Conservation (phyloP, 2,888 invertebrate genomes). For the Tanaodytes sp. region DNA sequence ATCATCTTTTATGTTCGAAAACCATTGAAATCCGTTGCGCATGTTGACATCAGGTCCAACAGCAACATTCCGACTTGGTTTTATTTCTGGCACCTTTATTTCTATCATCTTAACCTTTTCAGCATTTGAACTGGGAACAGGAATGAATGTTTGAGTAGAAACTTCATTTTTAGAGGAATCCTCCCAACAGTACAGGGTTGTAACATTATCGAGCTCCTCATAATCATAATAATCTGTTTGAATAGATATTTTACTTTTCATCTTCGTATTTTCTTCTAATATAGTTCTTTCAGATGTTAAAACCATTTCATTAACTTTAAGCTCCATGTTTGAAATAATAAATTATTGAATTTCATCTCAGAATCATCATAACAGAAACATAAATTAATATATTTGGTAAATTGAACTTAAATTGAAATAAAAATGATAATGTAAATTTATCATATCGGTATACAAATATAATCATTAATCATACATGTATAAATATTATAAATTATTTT, state of each 20-base stretch:
- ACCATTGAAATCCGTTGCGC: conserved; percentile 40
- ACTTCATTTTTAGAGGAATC: conserved; percentile 1
- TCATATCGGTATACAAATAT: no score
- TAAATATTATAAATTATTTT: no score
- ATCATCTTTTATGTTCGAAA: conserved; percentile 32
- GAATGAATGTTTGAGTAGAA: conserved; percentile 17
- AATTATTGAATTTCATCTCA: no score
- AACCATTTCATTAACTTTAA: neutral
- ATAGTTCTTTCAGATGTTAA: neutral
- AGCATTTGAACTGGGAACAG: neutral
- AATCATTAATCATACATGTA: no score
- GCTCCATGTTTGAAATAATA: no score
- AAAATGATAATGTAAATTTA: no score
- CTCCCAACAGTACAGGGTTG: neutral
- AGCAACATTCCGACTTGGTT: neutral
- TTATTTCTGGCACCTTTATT: conserved; percentile 10
- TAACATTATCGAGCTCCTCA: neutral
- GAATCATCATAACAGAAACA: no score
- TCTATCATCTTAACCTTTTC: conserved; percentile 11
- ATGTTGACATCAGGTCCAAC: conserved; percentile 15
- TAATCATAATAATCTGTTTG: conserved; percentile 8
- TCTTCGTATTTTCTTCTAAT: conserved; percentile 1
- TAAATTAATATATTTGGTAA: no score
- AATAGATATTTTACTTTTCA: neutral
- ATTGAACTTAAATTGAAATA: no score